phyloP scores from a whole-genome alignment of 2,888 invertebrate species.

The Cerastoderma edule region DNA sequence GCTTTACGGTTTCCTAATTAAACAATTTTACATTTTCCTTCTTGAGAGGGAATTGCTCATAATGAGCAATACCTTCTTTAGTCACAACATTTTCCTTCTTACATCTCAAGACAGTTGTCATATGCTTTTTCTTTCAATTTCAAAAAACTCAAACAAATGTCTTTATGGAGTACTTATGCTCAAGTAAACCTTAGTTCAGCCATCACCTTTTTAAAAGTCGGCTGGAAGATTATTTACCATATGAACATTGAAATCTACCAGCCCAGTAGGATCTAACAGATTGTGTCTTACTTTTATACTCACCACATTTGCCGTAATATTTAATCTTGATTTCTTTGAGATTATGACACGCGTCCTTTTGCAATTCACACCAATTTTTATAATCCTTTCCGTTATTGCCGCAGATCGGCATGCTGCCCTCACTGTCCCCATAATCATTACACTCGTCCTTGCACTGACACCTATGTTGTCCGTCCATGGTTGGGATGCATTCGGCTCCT shows the following conservation, averaged over 20 bases:
- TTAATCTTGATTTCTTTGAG: conserved; percentile 83
- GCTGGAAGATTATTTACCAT: too few species aligned
- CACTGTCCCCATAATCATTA: conserved; percentile 92
- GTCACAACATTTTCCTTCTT: not conserved
- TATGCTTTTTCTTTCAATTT: too few species aligned
- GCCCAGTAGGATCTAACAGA: too few species aligned
- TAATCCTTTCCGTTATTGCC: conserved; percentile 86
- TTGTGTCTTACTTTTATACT: conserved; percentile 61
- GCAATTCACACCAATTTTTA: conserved; percentile 83
- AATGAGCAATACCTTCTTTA: conserved; percentile 6
- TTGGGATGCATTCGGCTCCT: conserved; percentile 88
- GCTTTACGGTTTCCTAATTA: too few species aligned
- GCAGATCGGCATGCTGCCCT: conserved; percentile 91
- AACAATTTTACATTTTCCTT: too few species aligned
- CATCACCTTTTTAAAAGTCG: too few species aligned
- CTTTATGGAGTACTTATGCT: too few species aligned
- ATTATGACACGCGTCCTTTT: conserved; percentile 82
- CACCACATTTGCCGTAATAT: conserved; percentile 85
- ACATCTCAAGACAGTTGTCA: not conserved
- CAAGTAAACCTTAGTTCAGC: too few species aligned
- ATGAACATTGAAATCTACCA: too few species aligned
- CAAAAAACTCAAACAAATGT: too few species aligned
- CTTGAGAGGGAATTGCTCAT: conserved; percentile 1
- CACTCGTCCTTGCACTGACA: conserved; percentile 93
- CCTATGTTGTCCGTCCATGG: conserved; percentile 89